Evolutionary conservation across 2,888 invertebrate genomes (phyloP), one percentile per base, ranked within the genome.

Genomic region (Mystacides longicornis): DNA sequence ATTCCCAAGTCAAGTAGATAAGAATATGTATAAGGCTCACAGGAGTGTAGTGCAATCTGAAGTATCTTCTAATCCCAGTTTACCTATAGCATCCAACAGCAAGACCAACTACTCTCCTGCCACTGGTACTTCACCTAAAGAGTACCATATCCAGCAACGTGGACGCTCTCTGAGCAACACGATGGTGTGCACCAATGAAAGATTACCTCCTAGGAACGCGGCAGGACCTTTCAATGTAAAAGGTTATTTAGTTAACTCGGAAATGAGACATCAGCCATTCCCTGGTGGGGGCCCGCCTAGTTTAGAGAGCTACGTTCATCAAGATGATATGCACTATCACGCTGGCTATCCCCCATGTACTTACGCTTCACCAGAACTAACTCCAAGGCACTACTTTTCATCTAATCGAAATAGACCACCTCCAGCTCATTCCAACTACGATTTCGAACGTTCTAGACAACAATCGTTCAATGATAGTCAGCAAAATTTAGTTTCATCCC

Each of bases 111-210:
- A 55, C 22, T 22, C 55, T 16, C 54, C 52, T 5, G 37, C 19
- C 1, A 3, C 19, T 23, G 51, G 47, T 5, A 51, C 50, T 20
- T 56, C 56, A 3, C 56, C 58, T 1, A 54, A 56, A 23, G 58
- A 59, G 22, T 57, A 48, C 20, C 49, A 57, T 18, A n/a, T 51
- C 2, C 57, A 54, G 19, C 56, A 56, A n/a, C 51, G 60, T 23
- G 52, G 47, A 1, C 50, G 61, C 27, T 60, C 61, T 14, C 50
- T 54, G 9, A 61, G 60, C 33, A 61, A 61, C 47, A 52, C 61
- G 14, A 54, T 58, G 43, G 52, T 52, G 11, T 52, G 53, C 9
- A 51, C 43, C 11, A 52, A 45, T 19, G 56, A 54, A 20, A 21
- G 49, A 22, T 46, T 51, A 16, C 49, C 57, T 14, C 51, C 55